phyloP scores from a whole-genome alignment of 2,888 invertebrate species.

The Eupithecia vulgata region DNA sequence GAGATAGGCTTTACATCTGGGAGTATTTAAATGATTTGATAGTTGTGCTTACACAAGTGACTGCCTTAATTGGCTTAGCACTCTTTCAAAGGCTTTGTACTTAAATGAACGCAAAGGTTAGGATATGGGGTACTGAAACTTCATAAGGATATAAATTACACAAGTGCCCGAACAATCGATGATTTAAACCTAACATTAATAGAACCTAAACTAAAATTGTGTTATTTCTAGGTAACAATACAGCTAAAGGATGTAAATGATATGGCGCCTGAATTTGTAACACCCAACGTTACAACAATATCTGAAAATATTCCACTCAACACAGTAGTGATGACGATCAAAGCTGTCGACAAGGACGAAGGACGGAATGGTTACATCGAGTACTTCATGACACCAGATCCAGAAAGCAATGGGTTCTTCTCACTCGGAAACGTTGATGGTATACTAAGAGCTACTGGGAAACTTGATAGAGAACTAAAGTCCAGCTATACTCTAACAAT shows the following conservation, averaged over 20 bases:
- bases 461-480: constrained; percentile 92
- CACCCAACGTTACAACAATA: constrained; percentile 90
- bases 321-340: constrained; percentile 94
- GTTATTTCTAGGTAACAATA: constrained; percentile 89
- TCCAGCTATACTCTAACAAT: constrained; percentile 90
- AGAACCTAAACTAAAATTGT: not conserved
- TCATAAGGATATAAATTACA: not conserved
- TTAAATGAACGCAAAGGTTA: not conserved
- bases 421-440: constrained; percentile 95
- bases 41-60: constrained; percentile 5
- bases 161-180: not conserved
- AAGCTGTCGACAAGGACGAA: constrained; percentile 95
- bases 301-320: constrained; percentile 93
- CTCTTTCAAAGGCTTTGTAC: not conserved
- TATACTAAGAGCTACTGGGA: constrained; percentile 91
- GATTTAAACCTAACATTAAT: not conserved
- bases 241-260: constrained; percentile 96
- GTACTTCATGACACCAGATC: constrained; percentile 89
- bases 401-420: constrained; percentile 87
- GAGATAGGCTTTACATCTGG: constrained; percentile 44
- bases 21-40: constrained; percentile 38
- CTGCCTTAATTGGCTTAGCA: not conserved
- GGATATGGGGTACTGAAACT: not conserved
- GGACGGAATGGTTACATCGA: constrained; percentile 96
- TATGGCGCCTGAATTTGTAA: constrained; percentile 93